Conservation (phyloP, 2,888 invertebrate genomes). For the Cepaea hortensis region DNA sequence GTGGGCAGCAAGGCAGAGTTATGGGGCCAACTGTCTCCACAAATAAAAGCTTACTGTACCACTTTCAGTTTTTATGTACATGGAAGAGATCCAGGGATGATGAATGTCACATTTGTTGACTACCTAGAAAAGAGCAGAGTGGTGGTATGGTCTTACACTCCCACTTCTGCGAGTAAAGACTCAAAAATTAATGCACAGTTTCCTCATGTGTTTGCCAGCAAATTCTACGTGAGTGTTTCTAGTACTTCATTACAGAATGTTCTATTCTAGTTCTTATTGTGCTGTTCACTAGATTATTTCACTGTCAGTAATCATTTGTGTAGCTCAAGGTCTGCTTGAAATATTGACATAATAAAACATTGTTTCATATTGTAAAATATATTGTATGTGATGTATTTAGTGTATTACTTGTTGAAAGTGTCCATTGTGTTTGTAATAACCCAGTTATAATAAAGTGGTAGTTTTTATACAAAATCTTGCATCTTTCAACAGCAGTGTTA, state of each 20-base stretch:
- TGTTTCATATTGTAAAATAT: background rate
- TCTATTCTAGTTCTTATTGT: background rate
- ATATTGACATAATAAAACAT: no score
- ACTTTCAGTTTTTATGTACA: constrained; percentile 1
- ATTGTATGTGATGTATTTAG: background rate
- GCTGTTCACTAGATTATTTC: background rate
- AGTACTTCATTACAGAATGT: background rate
- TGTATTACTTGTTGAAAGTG: no score
- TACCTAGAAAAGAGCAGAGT: constrained; percentile 17
- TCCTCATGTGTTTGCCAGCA: constrained; percentile 14
- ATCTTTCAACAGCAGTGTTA: no score
- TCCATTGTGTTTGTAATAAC: no score
- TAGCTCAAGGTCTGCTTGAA: no score
- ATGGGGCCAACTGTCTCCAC: constrained; percentile 18
- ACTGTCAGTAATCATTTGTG: background rate
- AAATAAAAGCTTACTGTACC: background rate
- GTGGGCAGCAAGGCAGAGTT: constrained; percentile 26
- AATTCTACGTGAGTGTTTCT: constrained; percentile 19
- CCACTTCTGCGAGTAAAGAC: background rate
- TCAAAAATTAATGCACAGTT: background rate
- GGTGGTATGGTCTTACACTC: constrained; percentile 9
- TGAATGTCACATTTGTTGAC: constrained; percentile 28
- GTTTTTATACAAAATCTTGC: no score
- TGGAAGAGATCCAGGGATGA: constrained; percentile 20
- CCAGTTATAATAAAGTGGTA: no score